Base-by-base conservation (phyloP, 2,797 vertebrate genomes). In the Steatocranus sp. region DNA sequence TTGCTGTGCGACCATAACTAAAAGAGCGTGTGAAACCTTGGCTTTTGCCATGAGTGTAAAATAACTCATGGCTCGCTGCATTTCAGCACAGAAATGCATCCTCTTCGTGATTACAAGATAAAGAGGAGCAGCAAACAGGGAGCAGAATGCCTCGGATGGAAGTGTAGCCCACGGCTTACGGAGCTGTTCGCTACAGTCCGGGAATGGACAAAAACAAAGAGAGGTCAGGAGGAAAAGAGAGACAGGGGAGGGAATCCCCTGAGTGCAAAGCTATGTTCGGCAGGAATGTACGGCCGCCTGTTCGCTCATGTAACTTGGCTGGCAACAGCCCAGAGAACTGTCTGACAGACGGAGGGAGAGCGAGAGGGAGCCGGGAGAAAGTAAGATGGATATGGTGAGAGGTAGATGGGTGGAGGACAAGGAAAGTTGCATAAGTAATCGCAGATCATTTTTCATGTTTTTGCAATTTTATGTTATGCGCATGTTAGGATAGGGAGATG, bases 281-380 rank as follows among this genome's bases (percentile, higher is more conserved):
- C 86, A 90, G 92, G 90, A 94, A 95, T 93, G 92, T 88, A 63
- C 87, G 68, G 85, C 91, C 91, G 91, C 88, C 91, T 94, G 93
- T 93, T 94, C 77, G 51, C 91, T 92, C 93, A 91, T 95, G 94
- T 94, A 94, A 94, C 89, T 89, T 76, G 81, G 82, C 90, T 92
- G 93, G 93, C 92, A 88, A 87, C 88, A 83, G 81, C 84, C 92
- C 92, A 91, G 84, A 85, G 61, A 89, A 76, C 89, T 91, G 91
- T 92, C 90, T 58, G 87, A 91, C 86, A 89, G 74, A 49, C 38
- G 58, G 49, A 9, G 8, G 34, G 53, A 51, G 75, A 63, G 32
- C 5, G 36, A 30, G 76, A 12, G 58, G 81, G 49, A 61, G 78
- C 74, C 48, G 78, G 76, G 41, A 75, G 83, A n/a, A 61, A 74